phyloP scores from a whole-genome alignment of 2,113 vertebrate species.

The Oreochromis aureus region DNA sequence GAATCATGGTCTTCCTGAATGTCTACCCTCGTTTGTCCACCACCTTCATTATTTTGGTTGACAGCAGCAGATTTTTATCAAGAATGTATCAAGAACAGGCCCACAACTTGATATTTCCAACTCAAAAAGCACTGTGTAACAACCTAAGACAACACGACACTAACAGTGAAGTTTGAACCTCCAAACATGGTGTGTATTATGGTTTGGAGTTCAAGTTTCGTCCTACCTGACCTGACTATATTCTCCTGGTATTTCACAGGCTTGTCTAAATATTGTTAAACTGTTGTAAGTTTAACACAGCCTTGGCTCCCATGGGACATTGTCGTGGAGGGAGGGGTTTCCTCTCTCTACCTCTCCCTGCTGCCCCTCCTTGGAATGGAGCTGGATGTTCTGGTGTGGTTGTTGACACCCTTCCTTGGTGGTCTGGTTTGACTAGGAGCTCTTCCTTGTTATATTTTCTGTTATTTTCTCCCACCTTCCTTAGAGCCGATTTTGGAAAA shows the following conservation, averaged over 20 bases:
- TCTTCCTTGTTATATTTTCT: neutral
- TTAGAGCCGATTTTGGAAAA: neutral
- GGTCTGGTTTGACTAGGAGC: neutral
- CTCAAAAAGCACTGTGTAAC: too few species aligned
- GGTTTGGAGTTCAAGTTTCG: too few species aligned
- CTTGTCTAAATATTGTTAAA: neutral
- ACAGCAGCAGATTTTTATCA: too few species aligned
- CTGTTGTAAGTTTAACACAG: neutral
- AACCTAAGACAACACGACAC: too few species aligned
- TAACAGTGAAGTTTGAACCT: too few species aligned
- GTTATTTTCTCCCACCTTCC: neutral
- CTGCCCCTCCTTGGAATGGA: neutral
- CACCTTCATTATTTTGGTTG: too few species aligned
- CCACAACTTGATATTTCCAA: too few species aligned
- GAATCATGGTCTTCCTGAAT: too few species aligned
- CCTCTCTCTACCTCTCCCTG: neutral
- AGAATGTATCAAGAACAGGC: too few species aligned
- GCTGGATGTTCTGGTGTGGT: neutral
- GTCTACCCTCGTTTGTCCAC: too few species aligned
- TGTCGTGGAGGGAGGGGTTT: neutral
- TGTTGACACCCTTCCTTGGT: neutral
- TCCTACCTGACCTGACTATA: too few species aligned
- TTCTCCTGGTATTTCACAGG: neutral
- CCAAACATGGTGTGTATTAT: too few species aligned
- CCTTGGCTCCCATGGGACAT: neutral